These are phyloP conservation scores for Phyllotreta cruciferae DNA, from an alignment of 2,888 invertebrate species.

Conservation along the genomic window DNA sequence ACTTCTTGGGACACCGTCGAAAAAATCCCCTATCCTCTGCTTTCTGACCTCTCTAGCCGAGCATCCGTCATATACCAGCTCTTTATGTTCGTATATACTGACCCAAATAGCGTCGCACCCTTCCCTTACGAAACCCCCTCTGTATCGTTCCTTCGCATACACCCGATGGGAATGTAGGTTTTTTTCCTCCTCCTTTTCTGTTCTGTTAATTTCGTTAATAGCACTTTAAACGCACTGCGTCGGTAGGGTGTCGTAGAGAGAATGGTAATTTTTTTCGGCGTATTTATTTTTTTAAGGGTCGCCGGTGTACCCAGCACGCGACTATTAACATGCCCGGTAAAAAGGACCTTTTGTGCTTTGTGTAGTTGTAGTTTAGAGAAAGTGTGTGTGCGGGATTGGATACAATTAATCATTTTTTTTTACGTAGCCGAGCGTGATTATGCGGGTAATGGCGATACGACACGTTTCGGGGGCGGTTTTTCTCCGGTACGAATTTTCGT, in stretches of 20 bases:
- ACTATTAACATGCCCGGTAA: not conserved
- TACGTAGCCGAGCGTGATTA: slow-evolving; percentile 15
- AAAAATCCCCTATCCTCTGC: slow-evolving; percentile 36
- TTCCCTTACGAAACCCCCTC: slow-evolving; percentile 8
- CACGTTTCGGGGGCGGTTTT: slow-evolving; percentile 7
- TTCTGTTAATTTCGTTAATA: slow-evolving; percentile 47
- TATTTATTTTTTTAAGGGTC: not conserved
- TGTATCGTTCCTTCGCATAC: not conserved
- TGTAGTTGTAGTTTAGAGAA: slow-evolving; percentile 10
- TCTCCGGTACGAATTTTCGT: too few relatives aligned
- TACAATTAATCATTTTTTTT: slow-evolving; percentile 28
- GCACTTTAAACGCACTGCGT: slow-evolving; percentile 39
- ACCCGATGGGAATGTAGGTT: slow-evolving; percentile 10
- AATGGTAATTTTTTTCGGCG: slow-evolving; percentile 15
- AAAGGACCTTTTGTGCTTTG: not conserved
- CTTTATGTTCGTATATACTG: slow-evolving; percentile 29
- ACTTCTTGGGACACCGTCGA: slow-evolving; percentile 21
- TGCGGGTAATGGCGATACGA: slow-evolving; percentile 20
- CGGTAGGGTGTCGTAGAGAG: slow-evolving; percentile 33
- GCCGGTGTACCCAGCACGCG: slow-evolving; percentile 14
- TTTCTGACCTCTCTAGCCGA: slow-evolving; percentile 36
- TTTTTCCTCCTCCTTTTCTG: slow-evolving; percentile 34
- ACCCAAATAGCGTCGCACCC: slow-evolving; percentile 29
- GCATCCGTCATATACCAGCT: slow-evolving; percentile 30
- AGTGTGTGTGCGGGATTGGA: slow-evolving; percentile 9